Conservation (phyloP, 2,113 vertebrate genomes). For the Dendrocopos noguchii region DNA sequence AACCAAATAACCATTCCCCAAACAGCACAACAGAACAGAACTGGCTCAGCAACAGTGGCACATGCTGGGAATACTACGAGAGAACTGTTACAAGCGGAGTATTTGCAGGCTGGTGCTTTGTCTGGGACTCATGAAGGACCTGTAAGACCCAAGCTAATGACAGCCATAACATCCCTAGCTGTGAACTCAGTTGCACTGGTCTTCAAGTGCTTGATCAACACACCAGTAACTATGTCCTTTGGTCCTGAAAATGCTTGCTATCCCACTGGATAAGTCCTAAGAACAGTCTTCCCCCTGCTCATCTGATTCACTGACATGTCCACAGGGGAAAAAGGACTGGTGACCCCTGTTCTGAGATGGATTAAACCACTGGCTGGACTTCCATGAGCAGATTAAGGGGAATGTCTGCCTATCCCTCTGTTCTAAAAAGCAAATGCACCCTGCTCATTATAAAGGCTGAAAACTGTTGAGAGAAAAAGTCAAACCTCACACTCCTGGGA, state of each 20-base stretch:
- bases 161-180: background rate
- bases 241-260: background rate
- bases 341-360: background rate
- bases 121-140: background rate
- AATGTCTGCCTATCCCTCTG: background rate
- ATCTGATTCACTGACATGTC: background rate
- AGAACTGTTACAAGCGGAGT: background rate
- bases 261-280: background rate
- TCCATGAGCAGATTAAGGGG: slow-evolving; percentile 25
- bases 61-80: background rate
- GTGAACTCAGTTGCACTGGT: rapidly evolving
- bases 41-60: background rate
- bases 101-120: background rate
- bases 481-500: background rate
- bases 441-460: background rate
- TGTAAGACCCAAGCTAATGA: background rate
- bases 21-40: background rate
- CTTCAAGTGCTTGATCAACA: background rate
- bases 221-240: background rate
- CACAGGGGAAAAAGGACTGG: slow-evolving; percentile 14
- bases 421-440: background rate
- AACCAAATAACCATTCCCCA: background rate
- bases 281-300: background rate
- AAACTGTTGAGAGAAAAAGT: slow-evolving; percentile 7
- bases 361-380: slow-evolving; percentile 25